A percentile compares a stretch with the other conserved stretches of the same genome.
phyloP scores from a whole-genome alignment of 2,888 invertebrate species.

The Acanthopleura granulata region DNA sequence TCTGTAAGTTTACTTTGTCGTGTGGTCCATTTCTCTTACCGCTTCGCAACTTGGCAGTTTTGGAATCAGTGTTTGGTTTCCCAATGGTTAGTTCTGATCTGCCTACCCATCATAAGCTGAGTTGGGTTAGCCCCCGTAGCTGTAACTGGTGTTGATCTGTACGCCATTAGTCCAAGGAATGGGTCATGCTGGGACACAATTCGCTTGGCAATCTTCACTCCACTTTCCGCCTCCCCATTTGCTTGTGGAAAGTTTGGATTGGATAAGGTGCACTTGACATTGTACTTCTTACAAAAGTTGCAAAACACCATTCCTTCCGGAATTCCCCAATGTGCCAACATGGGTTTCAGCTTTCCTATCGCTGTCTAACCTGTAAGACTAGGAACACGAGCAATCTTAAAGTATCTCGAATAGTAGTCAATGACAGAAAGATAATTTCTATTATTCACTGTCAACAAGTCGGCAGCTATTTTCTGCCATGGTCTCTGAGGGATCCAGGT shows the following conservation, averaged over 20 bases:
- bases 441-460: conserved; percentile 31
- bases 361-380: conserved; percentile 24
- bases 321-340: conserved; percentile 32
- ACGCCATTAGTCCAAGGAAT: conserved; percentile 25
- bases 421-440: conserved; percentile 27
- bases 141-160: conserved; percentile 24
- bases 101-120: too few species aligned
- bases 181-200: conserved; percentile 28
- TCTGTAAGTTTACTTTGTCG: too few species aligned
- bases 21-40: too few species aligned
- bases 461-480: conserved; percentile 34
- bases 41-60: too few species aligned
- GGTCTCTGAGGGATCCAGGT: conserved; percentile 30
- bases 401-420: conserved; percentile 34
- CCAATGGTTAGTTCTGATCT: too few species aligned
- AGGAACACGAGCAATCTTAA: conserved; percentile 28
- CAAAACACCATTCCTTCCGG: conserved; percentile 29
- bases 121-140: conserved; percentile 26
- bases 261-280: conserved; percentile 19
- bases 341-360: conserved; percentile 31
- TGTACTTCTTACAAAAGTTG: conserved; percentile 25
- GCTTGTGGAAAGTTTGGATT: conserved; percentile 28
- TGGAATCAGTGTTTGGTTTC: too few species aligned
- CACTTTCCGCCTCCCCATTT: conserved; percentile 32
- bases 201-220: conserved; percentile 30